Percentiles rank a stretch among this genome's conserved stretches.
Conservation (phyloP, 2,797 vertebrate genomes). For the Distichodus sexfasciatus region DNA sequence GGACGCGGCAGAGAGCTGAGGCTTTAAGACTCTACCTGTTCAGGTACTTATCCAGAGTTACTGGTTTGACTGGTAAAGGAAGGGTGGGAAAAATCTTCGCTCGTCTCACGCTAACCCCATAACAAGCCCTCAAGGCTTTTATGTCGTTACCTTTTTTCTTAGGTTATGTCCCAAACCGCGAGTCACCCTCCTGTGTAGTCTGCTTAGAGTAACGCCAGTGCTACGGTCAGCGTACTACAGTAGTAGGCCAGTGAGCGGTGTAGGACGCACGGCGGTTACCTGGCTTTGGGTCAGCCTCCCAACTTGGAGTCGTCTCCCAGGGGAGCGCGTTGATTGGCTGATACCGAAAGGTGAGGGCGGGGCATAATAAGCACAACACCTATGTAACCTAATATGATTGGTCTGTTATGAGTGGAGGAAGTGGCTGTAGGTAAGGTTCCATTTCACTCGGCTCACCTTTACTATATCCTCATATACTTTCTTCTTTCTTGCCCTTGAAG, state of each 20-base stretch:
- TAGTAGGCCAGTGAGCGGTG: too few relatives aligned
- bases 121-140: conserved; percentile 72
- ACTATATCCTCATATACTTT: too few relatives aligned
- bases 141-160: conserved; percentile 38
- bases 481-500: background rate
- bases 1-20: conserved; percentile 73
- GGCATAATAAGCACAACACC: conserved; percentile 55
- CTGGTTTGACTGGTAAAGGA: conserved; percentile 83
- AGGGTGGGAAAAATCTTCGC: conserved; percentile 77
- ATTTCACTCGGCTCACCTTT: conserved; percentile 40
- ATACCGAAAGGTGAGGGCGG: conserved; percentile 85
- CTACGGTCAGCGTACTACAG: too few relatives aligned
- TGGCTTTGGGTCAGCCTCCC: conserved; percentile 78
- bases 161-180: conserved; percentile 39
- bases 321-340: conserved; percentile 74
- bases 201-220: too few relatives aligned
- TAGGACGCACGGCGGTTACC: too few relatives aligned
- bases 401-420: conserved; percentile 57
- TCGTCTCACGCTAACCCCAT: conserved; percentile 86
- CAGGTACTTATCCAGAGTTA: conserved; percentile 80
- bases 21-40: conserved; percentile 85
- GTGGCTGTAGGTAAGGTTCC: conserved; percentile 54
- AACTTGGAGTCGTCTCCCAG: conserved; percentile 66
- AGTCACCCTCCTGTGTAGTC: too few relatives aligned
- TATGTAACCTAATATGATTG: conserved; percentile 68